A percentile compares a stretch with the other conserved stretches of the same genome.
Conservation (phyloP, 2,113 vertebrate species). For the Papio anubis region DNA sequence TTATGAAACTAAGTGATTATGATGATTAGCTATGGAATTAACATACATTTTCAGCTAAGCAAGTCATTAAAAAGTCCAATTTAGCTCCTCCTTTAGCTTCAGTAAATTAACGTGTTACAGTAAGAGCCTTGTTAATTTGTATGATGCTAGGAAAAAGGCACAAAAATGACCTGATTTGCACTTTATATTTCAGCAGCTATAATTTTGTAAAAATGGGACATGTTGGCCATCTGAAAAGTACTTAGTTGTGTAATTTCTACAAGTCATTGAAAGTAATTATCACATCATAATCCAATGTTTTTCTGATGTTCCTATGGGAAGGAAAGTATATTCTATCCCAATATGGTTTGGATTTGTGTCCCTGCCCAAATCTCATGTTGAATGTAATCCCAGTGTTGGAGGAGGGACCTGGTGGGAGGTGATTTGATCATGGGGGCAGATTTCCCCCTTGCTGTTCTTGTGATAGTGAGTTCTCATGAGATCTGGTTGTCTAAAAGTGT, state of each 20-base stretch:
- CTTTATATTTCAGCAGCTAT: conserved; percentile 58
- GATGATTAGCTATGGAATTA: conserved; percentile 41
- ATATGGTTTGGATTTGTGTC: no score
- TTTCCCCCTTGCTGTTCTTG: no score
- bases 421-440: no score
- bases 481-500: no score
- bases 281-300: conserved; percentile 4
- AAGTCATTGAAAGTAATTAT: conserved; percentile 43
- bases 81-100: conserved; percentile 42
- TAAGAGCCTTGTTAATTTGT: conserved; percentile 52
- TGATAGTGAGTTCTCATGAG: no score
- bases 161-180: conserved; percentile 62
- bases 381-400: no score
- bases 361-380: no score
- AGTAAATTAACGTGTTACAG: conserved; percentile 19
- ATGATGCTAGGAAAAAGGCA: not conserved
- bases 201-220: conserved; percentile 56
- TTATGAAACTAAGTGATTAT: not conserved
- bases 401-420: no score
- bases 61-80: conserved; percentile 63
- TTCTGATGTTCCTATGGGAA: not conserved
- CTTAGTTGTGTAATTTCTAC: conserved; percentile 48
- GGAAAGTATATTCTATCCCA: not conserved
- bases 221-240: conserved; percentile 25
- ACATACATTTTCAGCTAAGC: not conserved